These are phyloP conservation scores for Pristionchus maxplancki DNA, from an alignment of 2,888 invertebrate genomes.

Conservation along the genomic window DNA sequence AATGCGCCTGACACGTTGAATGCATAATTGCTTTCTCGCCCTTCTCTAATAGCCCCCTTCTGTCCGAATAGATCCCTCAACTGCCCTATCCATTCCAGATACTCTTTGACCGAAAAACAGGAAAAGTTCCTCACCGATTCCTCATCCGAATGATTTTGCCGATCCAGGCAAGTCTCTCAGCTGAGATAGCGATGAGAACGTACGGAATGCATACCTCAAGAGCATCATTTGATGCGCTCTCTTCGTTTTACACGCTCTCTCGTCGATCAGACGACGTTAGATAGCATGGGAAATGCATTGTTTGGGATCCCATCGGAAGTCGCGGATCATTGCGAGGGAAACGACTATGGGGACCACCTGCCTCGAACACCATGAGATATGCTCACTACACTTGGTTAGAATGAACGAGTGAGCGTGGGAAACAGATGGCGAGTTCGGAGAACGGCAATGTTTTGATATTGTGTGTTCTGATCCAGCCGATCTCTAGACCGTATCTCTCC, in stretches of 20 bases:
- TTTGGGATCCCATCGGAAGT: slow-evolving; percentile 8
- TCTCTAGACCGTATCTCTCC: background rate
- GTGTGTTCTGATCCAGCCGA: background rate
- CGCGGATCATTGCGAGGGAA: background rate
- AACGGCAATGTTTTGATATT: too few species aligned
- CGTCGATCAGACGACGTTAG: background rate
- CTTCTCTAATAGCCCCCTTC: slow-evolving; percentile 4
- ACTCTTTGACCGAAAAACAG: too few species aligned
- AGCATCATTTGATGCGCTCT: background rate
- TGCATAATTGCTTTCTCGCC: slow-evolving; percentile 26
- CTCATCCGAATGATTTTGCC: slow-evolving; percentile 27
- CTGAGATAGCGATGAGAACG: slow-evolving; percentile 67
- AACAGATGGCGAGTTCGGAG: too few species aligned
- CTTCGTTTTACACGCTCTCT: background rate
- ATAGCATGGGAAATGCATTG: background rate
- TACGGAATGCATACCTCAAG: slow-evolving; percentile 64
- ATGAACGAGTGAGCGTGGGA: background rate
- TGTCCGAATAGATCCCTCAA: background rate
- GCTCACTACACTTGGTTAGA: background rate
- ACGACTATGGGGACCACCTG: slow-evolving; percentile 33
- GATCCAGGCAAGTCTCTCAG: slow-evolving; percentile 57
- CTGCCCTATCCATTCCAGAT: background rate
- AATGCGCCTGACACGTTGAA: slow-evolving; percentile 1
- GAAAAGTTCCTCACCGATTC: background rate
- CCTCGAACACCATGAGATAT: background rate